Conservation (phyloP, 2,797 vertebrate species). For the Cynodonichthys magdalenae region DNA sequence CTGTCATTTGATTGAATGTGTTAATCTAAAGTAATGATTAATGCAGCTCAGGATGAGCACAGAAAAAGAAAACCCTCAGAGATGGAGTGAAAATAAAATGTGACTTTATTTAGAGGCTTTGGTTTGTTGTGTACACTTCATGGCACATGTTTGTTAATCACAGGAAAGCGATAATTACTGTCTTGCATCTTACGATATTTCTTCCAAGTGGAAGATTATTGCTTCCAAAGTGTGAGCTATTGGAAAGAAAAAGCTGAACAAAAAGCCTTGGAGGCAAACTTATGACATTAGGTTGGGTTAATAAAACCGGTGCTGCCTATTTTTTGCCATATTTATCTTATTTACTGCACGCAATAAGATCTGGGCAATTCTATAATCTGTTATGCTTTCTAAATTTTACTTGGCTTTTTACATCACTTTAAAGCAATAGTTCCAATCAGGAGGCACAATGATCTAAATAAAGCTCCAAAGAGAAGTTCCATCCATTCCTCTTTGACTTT, state of each 20-base stretch:
- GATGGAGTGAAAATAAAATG: not conserved
- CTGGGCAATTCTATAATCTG: not conserved
- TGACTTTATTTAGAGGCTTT: constrained; percentile 9
- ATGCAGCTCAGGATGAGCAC: constrained; percentile 18
- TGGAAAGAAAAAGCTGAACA: not conserved
- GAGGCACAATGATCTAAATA: not conserved
- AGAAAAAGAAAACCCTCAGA: constrained; percentile 10
- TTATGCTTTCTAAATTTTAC: not conserved
- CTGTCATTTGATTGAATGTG: constrained; percentile 38
- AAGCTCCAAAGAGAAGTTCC: not conserved
- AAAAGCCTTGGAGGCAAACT: constrained; percentile 3
- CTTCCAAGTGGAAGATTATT: not conserved
- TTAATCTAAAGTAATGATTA: constrained; percentile 31
- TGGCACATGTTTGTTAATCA: not conserved
- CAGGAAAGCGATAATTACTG: not conserved
- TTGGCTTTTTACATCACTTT: not conserved
- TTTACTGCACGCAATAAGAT: not conserved
- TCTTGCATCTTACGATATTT: not conserved
- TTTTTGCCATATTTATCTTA: not conserved
- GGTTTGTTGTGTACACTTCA: not conserved
- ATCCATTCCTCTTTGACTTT: constrained; percentile 2
- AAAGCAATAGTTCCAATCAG: constrained; percentile 3
- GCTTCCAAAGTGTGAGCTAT: too few species aligned
- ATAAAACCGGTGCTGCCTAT: constrained; percentile 7
- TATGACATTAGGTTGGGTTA: not conserved